Percentiles rank a stretch among this genome's conserved stretches.
phyloP scores from a whole-genome alignment of 1,140 invertebrate species.

The Pogonognathellus flavescens region DNA sequence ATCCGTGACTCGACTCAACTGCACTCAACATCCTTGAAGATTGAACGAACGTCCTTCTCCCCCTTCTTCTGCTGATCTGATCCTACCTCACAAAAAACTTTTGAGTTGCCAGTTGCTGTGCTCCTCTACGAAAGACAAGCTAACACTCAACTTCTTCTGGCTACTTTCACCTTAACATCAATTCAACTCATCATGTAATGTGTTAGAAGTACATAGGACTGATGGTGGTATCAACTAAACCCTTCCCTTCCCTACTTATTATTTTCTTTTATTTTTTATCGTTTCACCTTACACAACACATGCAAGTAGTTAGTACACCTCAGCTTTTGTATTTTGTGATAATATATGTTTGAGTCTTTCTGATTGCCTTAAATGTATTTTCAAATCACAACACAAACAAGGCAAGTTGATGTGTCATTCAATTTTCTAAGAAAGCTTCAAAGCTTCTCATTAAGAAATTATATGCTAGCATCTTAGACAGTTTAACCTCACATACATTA shows the following conservation, averaged over 20 bases:
- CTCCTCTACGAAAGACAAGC: background rate
- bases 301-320: background rate
- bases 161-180: constrained; percentile 6
- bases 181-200: constrained; percentile 11
- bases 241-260: background rate
- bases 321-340: background rate
- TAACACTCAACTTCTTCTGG: constrained; percentile 33
- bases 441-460: constrained; percentile 43
- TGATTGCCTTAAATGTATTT: constrained; percentile 42
- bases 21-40: constrained; percentile 61
- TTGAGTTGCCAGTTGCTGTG: constrained; percentile 24
- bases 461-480: constrained; percentile 1
- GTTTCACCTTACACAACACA: background rate
- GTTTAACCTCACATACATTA: background rate
- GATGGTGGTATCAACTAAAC: no score
- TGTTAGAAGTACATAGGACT: no score
- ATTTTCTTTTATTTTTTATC: constrained; percentile 23
- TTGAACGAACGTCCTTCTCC: constrained; percentile 63
- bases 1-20: constrained; percentile 47
- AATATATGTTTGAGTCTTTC: constrained; percentile 14
- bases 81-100: constrained; percentile 50
- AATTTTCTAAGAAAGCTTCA: constrained; percentile 41
- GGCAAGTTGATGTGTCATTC: constrained; percentile 30
- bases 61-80: constrained; percentile 22
- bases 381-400: constrained; percentile 43